Evolutionary conservation across 2,113 vertebrate species (phyloP).

Genomic region (Phaethon lepturus): DNA sequence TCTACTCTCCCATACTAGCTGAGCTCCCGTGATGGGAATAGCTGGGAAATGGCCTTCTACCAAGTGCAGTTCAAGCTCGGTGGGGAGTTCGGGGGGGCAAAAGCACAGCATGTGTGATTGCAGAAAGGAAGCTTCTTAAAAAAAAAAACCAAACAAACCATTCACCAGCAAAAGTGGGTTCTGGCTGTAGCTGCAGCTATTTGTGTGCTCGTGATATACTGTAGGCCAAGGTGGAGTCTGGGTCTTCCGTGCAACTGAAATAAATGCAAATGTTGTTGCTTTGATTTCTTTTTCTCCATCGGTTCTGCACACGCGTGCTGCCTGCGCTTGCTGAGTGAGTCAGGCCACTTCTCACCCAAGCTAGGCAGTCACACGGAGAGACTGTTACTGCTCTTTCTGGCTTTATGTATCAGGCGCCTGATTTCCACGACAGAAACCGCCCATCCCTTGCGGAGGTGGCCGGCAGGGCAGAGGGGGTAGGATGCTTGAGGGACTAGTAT

Average conservation of each 20-base stretch:
- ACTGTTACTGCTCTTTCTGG: background rate
- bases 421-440: background rate
- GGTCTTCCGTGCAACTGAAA: background rate
- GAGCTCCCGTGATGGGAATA: background rate
- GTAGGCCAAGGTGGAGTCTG: background rate
- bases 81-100: background rate
- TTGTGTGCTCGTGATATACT: background rate
- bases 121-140: background rate
- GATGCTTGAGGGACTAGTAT: background rate
- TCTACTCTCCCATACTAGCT: background rate
- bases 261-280: background rate
- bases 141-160: background rate
- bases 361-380: background rate
- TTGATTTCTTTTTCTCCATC: background rate
- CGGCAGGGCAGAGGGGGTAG: background rate
- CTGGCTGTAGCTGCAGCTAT: background rate
- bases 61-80: background rate
- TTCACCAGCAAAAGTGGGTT: background rate
- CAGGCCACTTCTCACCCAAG: background rate
- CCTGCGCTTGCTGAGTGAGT: background rate
- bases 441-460: background rate
- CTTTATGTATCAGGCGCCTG: slow-evolving; percentile 9
- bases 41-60: background rate
- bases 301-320: background rate
- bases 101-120: background rate